These are phyloP conservation scores for Catagonus wagneri DNA, from an alignment of 2,113 vertebrate species.

Conservation along the genomic window DNA sequence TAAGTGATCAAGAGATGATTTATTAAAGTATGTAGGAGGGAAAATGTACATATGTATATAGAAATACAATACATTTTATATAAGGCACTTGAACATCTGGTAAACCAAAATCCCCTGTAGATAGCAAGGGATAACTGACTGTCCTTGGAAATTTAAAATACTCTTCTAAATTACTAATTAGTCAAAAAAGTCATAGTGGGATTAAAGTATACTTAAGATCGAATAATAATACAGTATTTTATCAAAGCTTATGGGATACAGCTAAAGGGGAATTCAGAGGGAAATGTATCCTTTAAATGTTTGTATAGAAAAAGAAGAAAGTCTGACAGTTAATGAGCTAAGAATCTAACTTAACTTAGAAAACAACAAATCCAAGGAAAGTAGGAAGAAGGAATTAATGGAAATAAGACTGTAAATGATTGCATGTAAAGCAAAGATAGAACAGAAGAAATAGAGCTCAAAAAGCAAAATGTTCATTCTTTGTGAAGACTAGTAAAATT, in stretches of 20 bases:
- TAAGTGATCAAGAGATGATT: neutral
- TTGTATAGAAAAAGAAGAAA: neutral
- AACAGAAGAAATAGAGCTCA: neutral
- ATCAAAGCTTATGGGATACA: neutral
- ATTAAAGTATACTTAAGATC: neutral
- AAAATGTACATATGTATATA: neutral
- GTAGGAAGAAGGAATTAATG: neutral
- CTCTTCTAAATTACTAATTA: neutral
- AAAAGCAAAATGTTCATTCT: neutral
- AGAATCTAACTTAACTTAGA: neutral
- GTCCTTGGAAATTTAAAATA: neutral
- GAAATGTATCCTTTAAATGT: neutral
- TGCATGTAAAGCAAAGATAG: neutral
- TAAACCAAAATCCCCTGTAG: neutral
- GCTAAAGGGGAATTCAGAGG: neutral
- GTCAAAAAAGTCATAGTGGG: neutral
- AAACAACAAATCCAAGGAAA: neutral
- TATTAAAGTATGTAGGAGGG: neutral
- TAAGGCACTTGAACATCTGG: neutral
- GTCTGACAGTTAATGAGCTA: neutral
- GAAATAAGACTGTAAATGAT: neutral
- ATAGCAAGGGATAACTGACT: neutral
- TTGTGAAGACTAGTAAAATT: neutral
- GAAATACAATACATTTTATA: neutral
- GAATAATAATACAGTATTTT: neutral